Conservation (phyloP, 1,140 invertebrate genomes). For the Pristionchus pacificus region DNA sequence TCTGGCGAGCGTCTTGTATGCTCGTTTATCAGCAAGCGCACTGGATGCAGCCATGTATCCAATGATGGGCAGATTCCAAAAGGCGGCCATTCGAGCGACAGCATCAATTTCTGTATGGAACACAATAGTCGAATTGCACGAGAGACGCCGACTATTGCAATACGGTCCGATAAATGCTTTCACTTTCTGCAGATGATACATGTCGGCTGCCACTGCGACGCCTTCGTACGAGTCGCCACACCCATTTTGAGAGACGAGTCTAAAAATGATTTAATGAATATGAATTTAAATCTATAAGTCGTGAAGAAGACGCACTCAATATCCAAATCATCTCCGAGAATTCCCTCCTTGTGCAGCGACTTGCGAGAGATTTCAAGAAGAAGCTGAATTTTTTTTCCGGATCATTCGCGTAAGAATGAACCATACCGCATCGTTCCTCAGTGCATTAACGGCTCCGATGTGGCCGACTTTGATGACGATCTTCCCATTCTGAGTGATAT, state of each 20-base stretch:
- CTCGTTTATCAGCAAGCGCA: constrained; percentile 43
- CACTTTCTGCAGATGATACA: constrained; percentile 42
- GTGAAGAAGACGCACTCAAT: constrained; percentile 43
- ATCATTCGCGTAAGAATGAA: too few species aligned
- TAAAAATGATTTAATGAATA: constrained; percentile 14
- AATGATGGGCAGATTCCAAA: constrained; percentile 49
- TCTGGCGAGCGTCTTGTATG: constrained; percentile 44
- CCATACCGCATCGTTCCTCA: constrained; percentile 47
- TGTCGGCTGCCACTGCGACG: constrained; percentile 44
- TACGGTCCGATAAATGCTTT: constrained; percentile 41
- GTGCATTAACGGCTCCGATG: constrained; percentile 52
- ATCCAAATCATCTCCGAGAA: constrained; percentile 52
- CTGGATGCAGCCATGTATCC: constrained; percentile 49
- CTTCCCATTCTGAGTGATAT: constrained; percentile 18
- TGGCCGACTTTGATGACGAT: constrained; percentile 46
- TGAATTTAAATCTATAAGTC: constrained; percentile 1
- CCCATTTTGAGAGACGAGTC: constrained; percentile 42
- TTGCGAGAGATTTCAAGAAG: constrained; percentile 51
- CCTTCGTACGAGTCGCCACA: constrained; percentile 46
- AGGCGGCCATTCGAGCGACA: constrained; percentile 50
- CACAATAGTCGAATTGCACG: background rate
- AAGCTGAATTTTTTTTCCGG: constrained; percentile 2
- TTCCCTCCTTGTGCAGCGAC: constrained; percentile 50
- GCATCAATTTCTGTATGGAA: constrained; percentile 43
- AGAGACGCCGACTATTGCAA: constrained; percentile 31